These are phyloP conservation scores for Protophormia terraenovae DNA, from an alignment of 2,888 invertebrate species.

Conservation along the genomic window DNA sequence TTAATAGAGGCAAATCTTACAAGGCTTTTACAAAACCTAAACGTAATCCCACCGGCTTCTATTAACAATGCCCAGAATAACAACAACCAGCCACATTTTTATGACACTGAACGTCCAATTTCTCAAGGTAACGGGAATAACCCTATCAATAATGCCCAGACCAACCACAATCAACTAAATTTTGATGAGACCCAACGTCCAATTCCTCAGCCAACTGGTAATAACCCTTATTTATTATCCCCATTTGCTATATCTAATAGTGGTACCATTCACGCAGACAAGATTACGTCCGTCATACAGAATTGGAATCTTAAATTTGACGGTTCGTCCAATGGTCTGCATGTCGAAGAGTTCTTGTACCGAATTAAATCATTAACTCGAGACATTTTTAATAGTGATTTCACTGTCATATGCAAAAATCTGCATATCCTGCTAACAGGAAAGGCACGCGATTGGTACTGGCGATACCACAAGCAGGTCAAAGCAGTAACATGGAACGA, in stretches of 20 bases:
- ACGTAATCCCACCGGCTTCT: not conserved
- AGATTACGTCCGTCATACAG: not conserved
- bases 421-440: too few species aligned
- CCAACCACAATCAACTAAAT: too few species aligned
- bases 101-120: not conserved
- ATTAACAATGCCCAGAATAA: not conserved
- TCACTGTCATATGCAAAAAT: too few species aligned
- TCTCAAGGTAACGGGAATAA: too few species aligned
- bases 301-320: not conserved
- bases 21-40: not conserved
- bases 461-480: not conserved
- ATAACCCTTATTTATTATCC: not conserved
- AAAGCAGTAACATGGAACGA: conserved; percentile 19
- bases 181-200: too few species aligned
- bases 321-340: not conserved
- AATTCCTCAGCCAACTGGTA: not conserved
- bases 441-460: not conserved
- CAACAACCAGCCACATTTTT: not conserved
- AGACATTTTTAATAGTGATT: not conserved
- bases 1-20: not conserved
- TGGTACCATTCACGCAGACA: too few species aligned
- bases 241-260: too few species aligned
- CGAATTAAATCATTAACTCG: not conserved
- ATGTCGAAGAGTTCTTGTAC: not conserved
- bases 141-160: too few species aligned